These are phyloP conservation scores for Hyperopisus bebe DNA, from an alignment of 2,113 vertebrate species.

Conservation along the genomic window DNA sequence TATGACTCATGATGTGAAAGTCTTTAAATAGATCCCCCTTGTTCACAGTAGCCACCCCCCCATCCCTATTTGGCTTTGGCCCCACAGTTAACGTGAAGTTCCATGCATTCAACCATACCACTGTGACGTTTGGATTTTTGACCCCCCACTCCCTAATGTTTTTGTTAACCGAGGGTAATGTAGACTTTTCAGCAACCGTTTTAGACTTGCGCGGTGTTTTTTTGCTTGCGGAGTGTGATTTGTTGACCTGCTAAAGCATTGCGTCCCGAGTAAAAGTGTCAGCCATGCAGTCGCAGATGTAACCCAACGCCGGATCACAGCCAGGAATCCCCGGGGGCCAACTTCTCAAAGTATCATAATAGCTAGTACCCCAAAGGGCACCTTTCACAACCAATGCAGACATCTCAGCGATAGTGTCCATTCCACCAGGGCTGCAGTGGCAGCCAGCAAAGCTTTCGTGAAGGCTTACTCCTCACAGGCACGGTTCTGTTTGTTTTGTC, in stretches of 20 bases:
- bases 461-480: not conserved
- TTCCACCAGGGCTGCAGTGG: not conserved
- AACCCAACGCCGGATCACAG: not conserved
- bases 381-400: constrained; percentile 14
- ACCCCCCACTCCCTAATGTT: not conserved
- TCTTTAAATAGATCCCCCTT: constrained; percentile 35
- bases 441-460: not conserved
- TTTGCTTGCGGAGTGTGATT: constrained; percentile 28
- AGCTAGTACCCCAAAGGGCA: not conserved
- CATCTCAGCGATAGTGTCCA: not conserved
- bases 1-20: constrained; percentile 36
- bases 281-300: not conserved
- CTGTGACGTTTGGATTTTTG: constrained; percentile 22
- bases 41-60: constrained; percentile 14
- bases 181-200: not conserved
- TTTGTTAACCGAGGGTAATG: not conserved
- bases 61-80: constrained; percentile 16
- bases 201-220: not conserved
- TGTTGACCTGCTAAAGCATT: constrained; percentile 26
- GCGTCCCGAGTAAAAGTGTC: not conserved
- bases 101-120: not conserved
- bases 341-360: not conserved
- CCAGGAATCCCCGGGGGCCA: not conserved
- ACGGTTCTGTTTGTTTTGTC: constrained; percentile 29
- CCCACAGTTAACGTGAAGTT: not conserved